Conservation (phyloP, 2,113 vertebrate species). For the Ivindomyrus marchei region DNA sequence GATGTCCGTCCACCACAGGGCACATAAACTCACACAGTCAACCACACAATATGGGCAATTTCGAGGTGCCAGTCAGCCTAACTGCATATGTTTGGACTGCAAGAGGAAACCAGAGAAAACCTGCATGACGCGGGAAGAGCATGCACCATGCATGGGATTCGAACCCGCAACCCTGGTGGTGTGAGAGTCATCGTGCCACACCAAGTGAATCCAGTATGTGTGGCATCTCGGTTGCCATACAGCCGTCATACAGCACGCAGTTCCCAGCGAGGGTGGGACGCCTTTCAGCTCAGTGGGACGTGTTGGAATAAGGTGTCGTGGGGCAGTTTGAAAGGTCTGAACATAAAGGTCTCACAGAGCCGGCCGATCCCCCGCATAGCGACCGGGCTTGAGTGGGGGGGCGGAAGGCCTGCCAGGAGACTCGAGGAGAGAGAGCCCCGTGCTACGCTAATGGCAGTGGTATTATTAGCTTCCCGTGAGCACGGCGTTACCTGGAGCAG, state of each 20-base stretch:
- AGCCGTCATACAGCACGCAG: neutral
- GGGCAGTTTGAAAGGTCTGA: neutral
- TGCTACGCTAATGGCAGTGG: neutral
- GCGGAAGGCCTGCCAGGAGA: neutral
- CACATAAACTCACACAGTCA: neutral
- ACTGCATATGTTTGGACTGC: neutral
- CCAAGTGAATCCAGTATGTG: neutral
- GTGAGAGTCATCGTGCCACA: neutral
- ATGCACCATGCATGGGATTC: neutral
- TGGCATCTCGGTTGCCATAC: neutral
- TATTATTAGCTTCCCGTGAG: neutral
- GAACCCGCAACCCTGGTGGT: neutral
- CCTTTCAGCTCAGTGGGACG: neutral
- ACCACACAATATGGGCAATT: neutral
- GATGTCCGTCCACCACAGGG: neutral
- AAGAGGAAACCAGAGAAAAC: neutral
- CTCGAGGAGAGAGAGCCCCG: neutral
- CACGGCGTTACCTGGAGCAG: neutral
- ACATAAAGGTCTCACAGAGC: neutral
- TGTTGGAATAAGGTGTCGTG: neutral
- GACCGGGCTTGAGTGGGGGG: neutral
- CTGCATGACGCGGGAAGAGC: neutral
- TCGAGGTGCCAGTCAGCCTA: neutral
- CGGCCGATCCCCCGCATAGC: neutral
- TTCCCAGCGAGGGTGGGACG: neutral